These are phyloP conservation scores for Coregonus suidteri DNA, from an alignment of 2,797 vertebrate species.

Conservation along the genomic window DNA sequence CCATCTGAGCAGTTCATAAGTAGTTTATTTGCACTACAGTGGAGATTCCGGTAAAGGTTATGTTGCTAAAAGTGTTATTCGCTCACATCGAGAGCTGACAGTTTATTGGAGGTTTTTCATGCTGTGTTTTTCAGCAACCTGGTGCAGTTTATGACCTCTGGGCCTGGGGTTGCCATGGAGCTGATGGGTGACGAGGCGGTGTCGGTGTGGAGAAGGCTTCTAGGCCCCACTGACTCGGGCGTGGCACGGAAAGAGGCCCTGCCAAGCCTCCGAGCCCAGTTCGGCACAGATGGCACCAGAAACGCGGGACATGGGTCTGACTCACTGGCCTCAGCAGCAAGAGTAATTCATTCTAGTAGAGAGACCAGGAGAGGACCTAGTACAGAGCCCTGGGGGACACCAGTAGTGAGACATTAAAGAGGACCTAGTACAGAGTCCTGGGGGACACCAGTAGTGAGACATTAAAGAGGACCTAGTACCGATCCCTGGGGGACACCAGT, in stretches of 20 bases:
- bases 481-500: no score
- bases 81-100: not conserved
- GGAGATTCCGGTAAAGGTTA: no score
- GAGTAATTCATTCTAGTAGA: slow-evolving; percentile 71
- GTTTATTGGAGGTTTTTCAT: not conserved
- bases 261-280: slow-evolving; percentile 78
- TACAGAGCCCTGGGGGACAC: not conserved
- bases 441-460: no score
- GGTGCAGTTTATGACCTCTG: slow-evolving; percentile 86
- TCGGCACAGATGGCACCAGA: slow-evolving; percentile 82
- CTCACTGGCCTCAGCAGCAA: slow-evolving; percentile 84
- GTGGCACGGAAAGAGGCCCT: slow-evolving; percentile 77
- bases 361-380: not conserved
- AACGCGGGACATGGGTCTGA: slow-evolving; percentile 89
- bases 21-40: not conserved
- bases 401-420: no score
- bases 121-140: slow-evolving; percentile 78
- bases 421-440: no score
- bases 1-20: not conserved
- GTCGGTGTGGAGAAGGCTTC: slow-evolving; percentile 82
- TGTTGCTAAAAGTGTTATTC: no score
- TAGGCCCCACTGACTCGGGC: slow-evolving; percentile 82
- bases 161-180: slow-evolving; percentile 90
- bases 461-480: no score
- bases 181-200: slow-evolving; percentile 89